Conservation (phyloP, 2,888 invertebrate genomes). For the Habroteleia sp. region DNA sequence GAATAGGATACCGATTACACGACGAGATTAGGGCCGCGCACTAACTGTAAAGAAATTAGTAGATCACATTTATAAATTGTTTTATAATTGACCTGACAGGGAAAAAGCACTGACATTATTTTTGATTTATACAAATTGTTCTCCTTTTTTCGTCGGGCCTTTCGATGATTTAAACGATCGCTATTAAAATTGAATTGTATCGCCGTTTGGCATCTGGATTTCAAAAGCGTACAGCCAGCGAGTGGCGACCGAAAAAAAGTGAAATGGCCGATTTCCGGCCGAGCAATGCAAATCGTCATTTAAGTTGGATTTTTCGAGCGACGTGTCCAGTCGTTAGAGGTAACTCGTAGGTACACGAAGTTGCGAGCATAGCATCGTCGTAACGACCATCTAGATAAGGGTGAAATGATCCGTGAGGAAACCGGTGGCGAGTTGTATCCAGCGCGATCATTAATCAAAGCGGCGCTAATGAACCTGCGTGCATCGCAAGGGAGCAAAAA, state of each 20-base stretch:
- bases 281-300: conserved; percentile 56
- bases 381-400: conserved; percentile 77
- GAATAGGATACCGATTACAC: conserved; percentile 23
- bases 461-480: conserved; percentile 77
- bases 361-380: conserved; percentile 70
- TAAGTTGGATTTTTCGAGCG: conserved; percentile 55
- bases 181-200: too few species aligned
- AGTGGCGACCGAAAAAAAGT: background rate
- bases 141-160: background rate
- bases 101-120: conserved; percentile 8
- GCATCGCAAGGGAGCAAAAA: conserved; percentile 62
- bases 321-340: conserved; percentile 66
- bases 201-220: background rate
- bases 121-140: conserved; percentile 19
- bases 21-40: background rate
- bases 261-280: conserved; percentile 19
- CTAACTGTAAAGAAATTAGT: background rate
- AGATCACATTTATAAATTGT: conserved; percentile 34
- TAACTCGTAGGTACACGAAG: conserved; percentile 55
- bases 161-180: too few species aligned
- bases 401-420: conserved; percentile 76
- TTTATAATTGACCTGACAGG: conserved; percentile 16
- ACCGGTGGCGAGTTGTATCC: conserved; percentile 74
- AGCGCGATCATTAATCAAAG: conserved; percentile 77
- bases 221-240: background rate